Conservation (phyloP, 2,113 vertebrate genomes). For the Microtus richardsoni region DNA sequence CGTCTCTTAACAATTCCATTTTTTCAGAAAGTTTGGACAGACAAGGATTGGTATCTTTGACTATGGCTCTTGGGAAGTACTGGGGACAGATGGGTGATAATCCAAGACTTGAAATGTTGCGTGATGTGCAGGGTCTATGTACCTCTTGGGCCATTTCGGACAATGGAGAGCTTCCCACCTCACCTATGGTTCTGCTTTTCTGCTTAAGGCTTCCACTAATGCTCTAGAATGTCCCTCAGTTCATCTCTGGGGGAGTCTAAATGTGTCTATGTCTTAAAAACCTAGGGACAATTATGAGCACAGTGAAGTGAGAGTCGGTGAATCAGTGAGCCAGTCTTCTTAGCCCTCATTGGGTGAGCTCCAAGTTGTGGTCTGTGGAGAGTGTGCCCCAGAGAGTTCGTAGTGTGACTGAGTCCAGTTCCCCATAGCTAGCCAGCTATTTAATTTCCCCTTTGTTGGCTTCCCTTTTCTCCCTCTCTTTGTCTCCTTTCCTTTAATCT, state of each 20-base stretch:
- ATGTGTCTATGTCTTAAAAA: background rate
- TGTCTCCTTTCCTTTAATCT: background rate
- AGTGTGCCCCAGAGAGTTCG: background rate
- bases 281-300: background rate
- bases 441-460: background rate
- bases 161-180: background rate
- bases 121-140: background rate
- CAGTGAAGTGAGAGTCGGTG: background rate
- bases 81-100: background rate
- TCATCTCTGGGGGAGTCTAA: background rate
- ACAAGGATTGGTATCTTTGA: background rate
- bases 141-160: background rate
- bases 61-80: background rate
- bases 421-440: background rate
- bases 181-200: background rate
- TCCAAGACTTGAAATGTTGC: background rate
- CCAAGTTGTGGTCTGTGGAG: background rate
- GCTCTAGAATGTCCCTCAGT: background rate
- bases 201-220: background rate
- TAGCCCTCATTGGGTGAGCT: background rate
- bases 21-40: background rate
- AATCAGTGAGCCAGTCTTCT: background rate
- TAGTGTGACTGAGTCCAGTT: background rate
- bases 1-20: background rate
- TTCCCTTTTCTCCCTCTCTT: background rate